These are phyloP conservation scores for Chionis minor DNA, from an alignment of 2,113 vertebrate species.

Conservation along the genomic window DNA sequence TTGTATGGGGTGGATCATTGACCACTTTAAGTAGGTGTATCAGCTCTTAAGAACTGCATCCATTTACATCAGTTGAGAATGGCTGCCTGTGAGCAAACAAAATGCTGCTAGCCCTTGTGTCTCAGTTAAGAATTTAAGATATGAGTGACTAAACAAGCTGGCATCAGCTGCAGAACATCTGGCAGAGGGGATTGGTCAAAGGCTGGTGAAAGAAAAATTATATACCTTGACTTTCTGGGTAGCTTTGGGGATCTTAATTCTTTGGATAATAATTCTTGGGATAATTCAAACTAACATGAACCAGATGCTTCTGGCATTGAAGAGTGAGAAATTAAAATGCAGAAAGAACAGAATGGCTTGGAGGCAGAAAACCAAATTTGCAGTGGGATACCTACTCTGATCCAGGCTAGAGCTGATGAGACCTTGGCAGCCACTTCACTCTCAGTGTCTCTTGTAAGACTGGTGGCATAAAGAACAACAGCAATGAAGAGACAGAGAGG, in stretches of 20 bases:
- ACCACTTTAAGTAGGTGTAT: neutral
- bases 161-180: neutral
- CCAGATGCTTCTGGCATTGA: neutral
- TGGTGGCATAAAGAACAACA: neutral
- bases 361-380: neutral
- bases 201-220: neutral
- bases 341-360: neutral
- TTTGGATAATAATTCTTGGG: neutral
- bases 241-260: neutral
- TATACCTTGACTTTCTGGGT: neutral
- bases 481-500: neutral
- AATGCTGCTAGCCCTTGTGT: neutral
- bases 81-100: neutral
- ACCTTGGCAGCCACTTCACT: neutral
- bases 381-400: neutral
- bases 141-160: neutral
- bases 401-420: neutral
- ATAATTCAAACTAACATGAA: neutral
- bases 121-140: neutral
- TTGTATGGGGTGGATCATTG: neutral
- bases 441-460: neutral
- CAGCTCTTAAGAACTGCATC: neutral
- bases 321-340: neutral
- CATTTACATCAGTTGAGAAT: neutral
- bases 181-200: neutral